Conservation (phyloP, 1,140 invertebrate genomes). For the fruit fly (Drosophila melanogaster) region DNA sequence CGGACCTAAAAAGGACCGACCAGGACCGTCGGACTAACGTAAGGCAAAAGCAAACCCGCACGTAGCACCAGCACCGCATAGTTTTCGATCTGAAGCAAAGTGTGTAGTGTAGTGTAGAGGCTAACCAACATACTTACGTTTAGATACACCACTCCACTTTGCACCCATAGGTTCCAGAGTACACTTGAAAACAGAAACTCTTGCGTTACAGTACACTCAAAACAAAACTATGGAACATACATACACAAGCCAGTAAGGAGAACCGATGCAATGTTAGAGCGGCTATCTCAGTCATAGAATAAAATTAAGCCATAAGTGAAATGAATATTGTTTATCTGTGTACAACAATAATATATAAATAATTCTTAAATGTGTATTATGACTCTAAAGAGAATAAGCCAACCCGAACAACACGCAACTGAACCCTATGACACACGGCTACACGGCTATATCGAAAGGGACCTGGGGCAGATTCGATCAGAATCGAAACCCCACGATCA, state of each 20-base stretch:
- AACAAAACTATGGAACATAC: slow-evolving; percentile 3
- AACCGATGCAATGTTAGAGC: slow-evolving; percentile 31
- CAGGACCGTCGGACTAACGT: slow-evolving; percentile 16
- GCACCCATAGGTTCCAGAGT: slow-evolving; percentile 20
- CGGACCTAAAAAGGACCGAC: slow-evolving; percentile 13
- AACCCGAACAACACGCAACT: slow-evolving; percentile 25
- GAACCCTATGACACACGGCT: slow-evolving; percentile 27
- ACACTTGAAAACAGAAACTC: slow-evolving; percentile 40
- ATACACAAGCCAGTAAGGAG: not conserved
- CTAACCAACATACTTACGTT: slow-evolving; percentile 39
- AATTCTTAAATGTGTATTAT: slow-evolving; percentile 78
- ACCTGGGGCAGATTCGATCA: not conserved
- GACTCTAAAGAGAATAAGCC: slow-evolving; percentile 55
- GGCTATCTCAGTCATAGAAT: slow-evolving; percentile 39
- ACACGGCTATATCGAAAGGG: slow-evolving; percentile 12
- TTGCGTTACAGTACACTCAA: slow-evolving; percentile 44
- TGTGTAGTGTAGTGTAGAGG: slow-evolving; percentile 51
- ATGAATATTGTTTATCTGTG: slow-evolving; percentile 80
- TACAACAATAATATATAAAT: slow-evolving; percentile 80
- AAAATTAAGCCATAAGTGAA: slow-evolving; percentile 60
- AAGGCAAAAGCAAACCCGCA: slow-evolving; percentile 17
- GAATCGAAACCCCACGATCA: not conserved
- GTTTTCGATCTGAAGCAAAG: slow-evolving; percentile 46
- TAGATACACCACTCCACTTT: slow-evolving; percentile 31
- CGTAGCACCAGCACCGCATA: slow-evolving; percentile 46